Percentiles rank a stretch among this genome's conserved stretches.
Evolutionary conservation across 53 echinoderm and acorn worm species (phyloP).

Genomic region (Stichopus horrens): DNA sequence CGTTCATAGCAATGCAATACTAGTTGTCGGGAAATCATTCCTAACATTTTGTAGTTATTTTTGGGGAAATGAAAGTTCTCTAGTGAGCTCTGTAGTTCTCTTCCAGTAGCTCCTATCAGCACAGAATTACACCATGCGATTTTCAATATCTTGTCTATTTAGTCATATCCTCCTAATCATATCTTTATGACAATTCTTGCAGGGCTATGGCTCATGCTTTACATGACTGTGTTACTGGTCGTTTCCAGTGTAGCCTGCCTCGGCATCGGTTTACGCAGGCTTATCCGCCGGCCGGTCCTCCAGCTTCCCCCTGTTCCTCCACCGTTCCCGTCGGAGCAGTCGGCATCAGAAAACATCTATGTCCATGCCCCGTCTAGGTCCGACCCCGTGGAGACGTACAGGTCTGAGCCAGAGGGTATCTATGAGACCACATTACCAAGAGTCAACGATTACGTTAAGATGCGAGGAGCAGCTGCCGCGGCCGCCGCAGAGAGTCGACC

Average conservation of each 20-base stretch:
- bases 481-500: background rate
- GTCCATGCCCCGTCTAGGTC: constrained; percentile 6
- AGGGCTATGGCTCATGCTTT: constrained; percentile 24
- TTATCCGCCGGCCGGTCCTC: background rate
- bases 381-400: background rate
- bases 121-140: background rate
- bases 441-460: background rate
- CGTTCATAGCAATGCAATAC: too few relatives aligned
- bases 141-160: background rate
- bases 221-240: constrained; percentile 10
- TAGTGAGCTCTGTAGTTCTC: background rate
- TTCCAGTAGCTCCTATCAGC: background rate
- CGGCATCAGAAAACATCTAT: constrained; percentile 33
- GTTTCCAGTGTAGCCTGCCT: constrained; percentile 10
- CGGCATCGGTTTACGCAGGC: constrained; percentile 4
- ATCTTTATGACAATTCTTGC: background rate
- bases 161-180: background rate
- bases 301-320: constrained; percentile 17
- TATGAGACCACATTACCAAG: constrained; percentile 14
- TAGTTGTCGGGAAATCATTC: too few relatives aligned
- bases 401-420: background rate
- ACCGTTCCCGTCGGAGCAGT: constrained; percentile 35
- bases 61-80: too few relatives aligned
- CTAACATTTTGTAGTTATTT: too few relatives aligned
- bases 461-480: background rate